Base-by-base conservation (phyloP, 2,797 vertebrate genomes). In the Orientallactaga sibirica region DNA sequence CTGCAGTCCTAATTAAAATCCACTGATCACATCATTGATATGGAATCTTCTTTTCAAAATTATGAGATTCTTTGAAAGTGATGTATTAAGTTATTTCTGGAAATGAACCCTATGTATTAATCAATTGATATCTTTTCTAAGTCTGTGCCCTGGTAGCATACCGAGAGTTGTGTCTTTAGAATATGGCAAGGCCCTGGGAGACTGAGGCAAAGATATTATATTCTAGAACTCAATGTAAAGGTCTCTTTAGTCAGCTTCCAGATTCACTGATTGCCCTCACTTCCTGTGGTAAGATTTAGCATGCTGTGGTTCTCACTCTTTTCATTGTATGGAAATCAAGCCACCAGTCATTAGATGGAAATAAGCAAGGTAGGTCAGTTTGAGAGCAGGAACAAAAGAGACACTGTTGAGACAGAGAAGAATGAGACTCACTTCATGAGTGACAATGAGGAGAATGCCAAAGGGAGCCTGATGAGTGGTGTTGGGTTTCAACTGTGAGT, bases 1-100 rank as follows among this genome's bases (percentile, higher is more conserved):
- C 25, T n/a, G 1, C 3, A 77, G 43, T 66, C 88, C 55, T 61
- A 75, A 75, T 58, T 75, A 78, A 85, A 84, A 71, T 43, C 2
- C 10, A 12, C 18, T 27, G 6, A 15, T 78, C 62, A 27, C 61
- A 70, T 87, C 33, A 79, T 5, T 37, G 29, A 74, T 75, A 62
- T 62, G 19, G 70, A 90, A 82, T 81, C 37, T 75, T 68, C 74
- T 77, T 89, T 84, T 37, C 1, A 89, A 89, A 92, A 76, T 19
- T 52, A 25, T 41, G 25, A 2, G 25, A 64, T 91, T 83, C 74
- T 74, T 29, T 27, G n/a, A 80, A 20, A 84, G 15, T 81, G n/a
- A 8, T 41, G 11, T 78, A 29, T 33, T 33, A 14, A 25, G 52
- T 82, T 73, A 43, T 71, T 48, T 82, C 5, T 33, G 29, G 75